A percentile compares a stretch with the other conserved stretches of the same genome.
Conservation (phyloP, 92 coral and sea anemone species). For the Palythoa caribaeorum region DNA sequence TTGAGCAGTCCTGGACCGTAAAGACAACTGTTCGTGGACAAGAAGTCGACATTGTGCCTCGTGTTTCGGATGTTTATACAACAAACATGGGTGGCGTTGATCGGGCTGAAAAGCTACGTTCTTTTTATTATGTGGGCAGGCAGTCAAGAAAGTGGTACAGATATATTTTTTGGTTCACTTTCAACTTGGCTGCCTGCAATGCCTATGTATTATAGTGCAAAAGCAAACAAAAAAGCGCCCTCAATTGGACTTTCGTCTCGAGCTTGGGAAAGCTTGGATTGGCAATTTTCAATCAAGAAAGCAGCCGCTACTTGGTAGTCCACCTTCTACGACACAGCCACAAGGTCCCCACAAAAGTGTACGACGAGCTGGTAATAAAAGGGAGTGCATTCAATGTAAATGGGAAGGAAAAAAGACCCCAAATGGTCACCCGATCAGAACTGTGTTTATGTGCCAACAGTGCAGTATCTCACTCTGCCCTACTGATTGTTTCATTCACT, state of each 20-base stretch:
- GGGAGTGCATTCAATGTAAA: neutral
- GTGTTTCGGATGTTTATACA: neutral
- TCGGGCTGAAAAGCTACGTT: neutral
- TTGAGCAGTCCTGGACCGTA: neutral
- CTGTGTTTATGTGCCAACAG: neutral
- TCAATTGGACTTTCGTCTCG: neutral
- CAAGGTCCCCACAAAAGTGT: neutral
- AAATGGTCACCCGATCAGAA: neutral
- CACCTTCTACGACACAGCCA: neutral
- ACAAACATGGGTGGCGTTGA: neutral
- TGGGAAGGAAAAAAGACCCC: neutral
- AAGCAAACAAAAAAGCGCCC: neutral
- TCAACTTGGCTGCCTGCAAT: neutral
- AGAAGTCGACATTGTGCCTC: neutral
- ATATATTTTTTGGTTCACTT: neutral
- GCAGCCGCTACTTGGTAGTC: neutral
- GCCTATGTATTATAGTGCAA: neutral
- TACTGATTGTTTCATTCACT: neutral
- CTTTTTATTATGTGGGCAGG: neutral
- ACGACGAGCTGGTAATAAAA: neutral
- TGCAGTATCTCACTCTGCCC: constrained; percentile 4
- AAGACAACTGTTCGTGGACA: neutral
- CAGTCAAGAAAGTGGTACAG: constrained; percentile 7
- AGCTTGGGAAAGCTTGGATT: neutral
- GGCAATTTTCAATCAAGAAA: neutral